These are phyloP conservation scores for mouse (Mus musculus) DNA, from an alignment of 2,113 vertebrate species.

Conservation along the genomic window GRCm39 chr9:50699001-50699500, in stretches of 20 bases:
- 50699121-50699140: too few relatives aligned
- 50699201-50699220: neutral
- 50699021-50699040: too few relatives aligned
- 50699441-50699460: slow-evolving; percentile 92
- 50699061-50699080: too few relatives aligned
- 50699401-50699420: neutral
- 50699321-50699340: neutral
- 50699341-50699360: slow-evolving; percentile 1
- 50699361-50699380: neutral
- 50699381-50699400: slow-evolving; percentile 47
- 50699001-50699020: too few relatives aligned
- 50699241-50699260: neutral
- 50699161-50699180: too few relatives aligned
- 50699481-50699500: slow-evolving; percentile 97
- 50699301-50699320: neutral
- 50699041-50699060: too few relatives aligned
- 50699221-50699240: slow-evolving; percentile 6
- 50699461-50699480: slow-evolving; percentile 98
- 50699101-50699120: too few relatives aligned
- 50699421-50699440: slow-evolving; percentile 40
- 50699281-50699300: slow-evolving; percentile 1
- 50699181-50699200: neutral
- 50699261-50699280: neutral
- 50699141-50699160: too few relatives aligned
- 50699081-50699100: too few relatives aligned